Evolutionary conservation across 2,888 invertebrate species (phyloP).

Genomic region (Volucella inanis): DNA sequence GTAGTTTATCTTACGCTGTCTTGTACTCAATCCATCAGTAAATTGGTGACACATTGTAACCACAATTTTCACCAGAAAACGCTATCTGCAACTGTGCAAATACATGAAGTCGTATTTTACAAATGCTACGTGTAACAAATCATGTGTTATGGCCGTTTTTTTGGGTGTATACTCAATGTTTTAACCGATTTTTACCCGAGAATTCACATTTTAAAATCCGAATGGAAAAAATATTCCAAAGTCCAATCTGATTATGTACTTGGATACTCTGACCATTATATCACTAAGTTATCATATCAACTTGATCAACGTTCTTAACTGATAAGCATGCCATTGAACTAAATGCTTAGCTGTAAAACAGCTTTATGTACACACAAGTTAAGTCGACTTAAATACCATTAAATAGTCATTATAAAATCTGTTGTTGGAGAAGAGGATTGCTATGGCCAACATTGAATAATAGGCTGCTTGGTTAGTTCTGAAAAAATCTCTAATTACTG

Average conservation of each 20-base stretch:
- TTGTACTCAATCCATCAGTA: not conserved
- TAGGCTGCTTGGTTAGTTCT: too few species aligned
- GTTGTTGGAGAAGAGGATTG: too few species aligned
- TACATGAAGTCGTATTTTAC: not conserved
- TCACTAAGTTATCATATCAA: constrained; percentile 5
- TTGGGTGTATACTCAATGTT: not conserved
- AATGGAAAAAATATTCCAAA: not conserved
- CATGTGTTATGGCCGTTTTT: not conserved
- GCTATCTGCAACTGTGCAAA: not conserved
- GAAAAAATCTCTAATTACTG: too few species aligned
- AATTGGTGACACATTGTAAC: not conserved
- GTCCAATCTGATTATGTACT: not conserved
- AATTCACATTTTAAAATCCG: not conserved
- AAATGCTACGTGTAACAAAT: not conserved
- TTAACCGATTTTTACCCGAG: not conserved
- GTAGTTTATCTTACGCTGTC: not conserved
- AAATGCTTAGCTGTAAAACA: too few species aligned
- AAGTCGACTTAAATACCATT: too few species aligned
- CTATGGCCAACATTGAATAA: too few species aligned
- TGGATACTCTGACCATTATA: not conserved
- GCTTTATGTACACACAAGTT: too few species aligned
- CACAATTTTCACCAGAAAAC: not conserved
- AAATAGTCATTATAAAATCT: too few species aligned
- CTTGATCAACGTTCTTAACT: not conserved
- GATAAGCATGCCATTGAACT: too few species aligned